Evolutionary conservation across 1,140 invertebrate species (phyloP), one percentile per base, ranked within the genome.

Genomic region (Polypedilum vanderplanki): DNA sequence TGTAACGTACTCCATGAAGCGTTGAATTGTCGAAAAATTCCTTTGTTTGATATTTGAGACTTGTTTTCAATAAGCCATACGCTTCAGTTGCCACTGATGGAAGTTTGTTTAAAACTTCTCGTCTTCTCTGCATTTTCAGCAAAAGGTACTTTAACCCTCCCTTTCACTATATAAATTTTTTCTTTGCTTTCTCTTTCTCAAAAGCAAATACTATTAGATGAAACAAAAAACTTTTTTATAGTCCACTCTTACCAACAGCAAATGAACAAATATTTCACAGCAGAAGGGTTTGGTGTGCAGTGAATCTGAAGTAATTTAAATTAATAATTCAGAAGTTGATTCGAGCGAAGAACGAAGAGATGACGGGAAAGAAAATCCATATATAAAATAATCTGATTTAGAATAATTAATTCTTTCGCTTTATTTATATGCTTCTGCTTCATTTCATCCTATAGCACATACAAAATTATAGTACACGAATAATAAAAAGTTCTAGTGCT

Each of bases 1-100:
- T 89, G 76, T 90, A 91, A 5, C 88, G 83, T 0, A 91, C 89
- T 8, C 90, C 90, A 78, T 91, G 90, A 7, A 91, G 83, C 1
- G 89, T 90, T 1, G 88, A 90, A 77, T 90, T 87, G 74, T 89
- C 86, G 77, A 90, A 90, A 79, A 90, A 91, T 76, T 89, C 86
- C 76, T 86, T 87, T 0, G 87, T 87, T 79, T 90, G 89, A 78
- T 89, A 87, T 46, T 85, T 83, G 77, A 87, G 85, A 77, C 89
- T 90, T 0, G 86, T 85, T 0, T 84, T 84, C 73, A 88, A 80
- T 41, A 87, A 80, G 4, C 41, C 22, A 41, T 74, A 74, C 8
- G 17, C 17, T 40, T 74, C 73, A 18, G 12, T 73, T 40, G 73
- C 15, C 8, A 40, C 17, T 57, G 15, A 20, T 74, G 15, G 73